Conservation (phyloP, 2,888 invertebrate species). For the Noctua pronuba region DNA sequence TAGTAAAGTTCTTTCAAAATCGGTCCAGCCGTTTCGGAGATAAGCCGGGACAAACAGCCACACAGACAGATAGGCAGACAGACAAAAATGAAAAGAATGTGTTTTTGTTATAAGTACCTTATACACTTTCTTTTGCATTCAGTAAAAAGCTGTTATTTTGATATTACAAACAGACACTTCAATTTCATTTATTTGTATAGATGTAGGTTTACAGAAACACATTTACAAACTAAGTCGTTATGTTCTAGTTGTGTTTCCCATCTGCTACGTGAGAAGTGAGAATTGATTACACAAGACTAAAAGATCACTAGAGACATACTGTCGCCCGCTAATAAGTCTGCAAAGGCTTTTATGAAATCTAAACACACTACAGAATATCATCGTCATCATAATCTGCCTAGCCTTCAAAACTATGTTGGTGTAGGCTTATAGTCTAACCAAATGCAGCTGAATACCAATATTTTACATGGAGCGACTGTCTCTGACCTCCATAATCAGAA, state of each 20-base stretch:
- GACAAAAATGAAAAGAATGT: no score
- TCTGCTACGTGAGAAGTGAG: background rate
- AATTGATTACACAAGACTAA: background rate
- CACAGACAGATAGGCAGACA: no score
- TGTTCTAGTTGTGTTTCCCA: background rate
- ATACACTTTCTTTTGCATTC: no score
- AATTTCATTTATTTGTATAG: no score
- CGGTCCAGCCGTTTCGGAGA: no score
- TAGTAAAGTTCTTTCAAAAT: no score
- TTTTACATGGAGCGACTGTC: background rate
- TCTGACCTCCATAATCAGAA: background rate
- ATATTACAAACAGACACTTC: no score
- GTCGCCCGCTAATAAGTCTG: constrained; percentile 1
- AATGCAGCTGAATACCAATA: background rate
- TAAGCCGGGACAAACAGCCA: no score
- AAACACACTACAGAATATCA: background rate
- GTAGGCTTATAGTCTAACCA: constrained; percentile 4
- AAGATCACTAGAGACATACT: background rate
- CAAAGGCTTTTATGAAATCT: background rate
- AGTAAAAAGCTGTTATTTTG: no score
- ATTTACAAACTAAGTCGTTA: background rate
- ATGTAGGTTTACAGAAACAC: background rate
- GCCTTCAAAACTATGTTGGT: background rate
- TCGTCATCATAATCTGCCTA: background rate
- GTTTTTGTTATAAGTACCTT: no score